Percentiles rank a stretch among this genome's conserved stretches.
Conservation (phyloP, 2,888 invertebrate genomes). For the Notocelia uddmanniana region DNA sequence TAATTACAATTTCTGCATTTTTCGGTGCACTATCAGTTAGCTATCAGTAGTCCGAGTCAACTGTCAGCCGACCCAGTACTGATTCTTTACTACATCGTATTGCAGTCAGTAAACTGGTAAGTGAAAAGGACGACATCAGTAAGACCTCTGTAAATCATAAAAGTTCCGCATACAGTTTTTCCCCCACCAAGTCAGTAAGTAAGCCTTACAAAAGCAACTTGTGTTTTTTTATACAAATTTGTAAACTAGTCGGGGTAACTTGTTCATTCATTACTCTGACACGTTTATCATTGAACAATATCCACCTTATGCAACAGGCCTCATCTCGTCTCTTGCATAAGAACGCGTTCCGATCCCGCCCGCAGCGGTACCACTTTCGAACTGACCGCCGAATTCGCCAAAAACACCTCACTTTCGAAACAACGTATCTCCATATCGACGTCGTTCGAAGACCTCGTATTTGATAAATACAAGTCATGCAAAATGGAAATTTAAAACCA, state of each 20-base stretch:
- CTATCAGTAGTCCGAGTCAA: no score
- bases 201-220: no score
- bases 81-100: no score
- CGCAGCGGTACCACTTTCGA: conserved; percentile 71
- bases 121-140: no score
- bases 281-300: not conserved
- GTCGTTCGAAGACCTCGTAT: not conserved
- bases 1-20: no score
- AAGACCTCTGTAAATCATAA: no score
- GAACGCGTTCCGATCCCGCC: conserved; percentile 72
- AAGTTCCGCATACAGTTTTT: no score
- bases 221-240: no score
- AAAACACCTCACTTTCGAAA: conserved; percentile 5
- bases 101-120: no score
- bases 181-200: no score
- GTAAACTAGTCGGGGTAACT: not conserved
- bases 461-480: not conserved
- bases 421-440: conserved; percentile 12
- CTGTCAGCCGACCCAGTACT: no score
- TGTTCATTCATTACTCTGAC: not conserved
- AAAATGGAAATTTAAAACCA: not conserved
- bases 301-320: conserved; percentile 68
- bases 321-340: conserved; percentile 74
- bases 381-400: conserved; percentile 40
- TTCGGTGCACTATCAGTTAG: no score